Evolutionary conservation across 2,113 vertebrate species (phyloP).

Genomic region (Callocephalon fimbriatum): DNA sequence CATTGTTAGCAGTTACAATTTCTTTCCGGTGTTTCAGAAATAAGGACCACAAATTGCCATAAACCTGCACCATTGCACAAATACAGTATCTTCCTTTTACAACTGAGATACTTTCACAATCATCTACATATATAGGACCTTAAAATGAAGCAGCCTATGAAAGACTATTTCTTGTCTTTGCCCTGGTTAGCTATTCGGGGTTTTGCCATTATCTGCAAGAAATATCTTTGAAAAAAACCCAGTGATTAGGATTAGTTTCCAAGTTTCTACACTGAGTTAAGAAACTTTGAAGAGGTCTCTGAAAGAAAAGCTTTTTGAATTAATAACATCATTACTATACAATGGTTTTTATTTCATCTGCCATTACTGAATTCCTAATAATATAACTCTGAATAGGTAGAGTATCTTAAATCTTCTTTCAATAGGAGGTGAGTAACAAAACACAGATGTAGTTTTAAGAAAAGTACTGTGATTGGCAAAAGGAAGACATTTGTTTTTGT

Average conservation of each 20-base stretch:
- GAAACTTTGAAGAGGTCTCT: constrained; percentile 35
- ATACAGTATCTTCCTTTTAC: neutral
- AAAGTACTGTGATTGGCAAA: neutral
- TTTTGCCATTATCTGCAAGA: neutral
- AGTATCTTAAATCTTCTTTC: constrained; percentile 11
- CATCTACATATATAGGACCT: neutral
- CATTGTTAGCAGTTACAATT: neutral
- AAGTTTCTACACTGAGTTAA: constrained; percentile 22
- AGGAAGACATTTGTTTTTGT: constrained; percentile 43
- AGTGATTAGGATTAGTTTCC: constrained; percentile 18
- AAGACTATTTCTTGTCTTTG: neutral
- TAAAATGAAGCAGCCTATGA: neutral
- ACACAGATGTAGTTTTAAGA: constrained; percentile 7
- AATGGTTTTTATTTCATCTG: constrained; percentile 13
- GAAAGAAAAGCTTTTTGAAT: neutral
- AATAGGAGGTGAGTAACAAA: neutral
- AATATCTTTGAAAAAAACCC: neutral
- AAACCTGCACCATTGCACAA: neutral
- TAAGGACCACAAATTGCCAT: neutral
- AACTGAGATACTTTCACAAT: neutral
- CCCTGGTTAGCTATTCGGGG: neutral
- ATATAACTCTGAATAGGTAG: constrained; percentile 36
- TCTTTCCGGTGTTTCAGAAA: neutral
- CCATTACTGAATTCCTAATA: constrained; percentile 41
- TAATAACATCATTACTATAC: neutral